These are phyloP conservation scores for Lottia scabra DNA, from an alignment of 2,888 invertebrate species.

Conservation along the genomic window DNA sequence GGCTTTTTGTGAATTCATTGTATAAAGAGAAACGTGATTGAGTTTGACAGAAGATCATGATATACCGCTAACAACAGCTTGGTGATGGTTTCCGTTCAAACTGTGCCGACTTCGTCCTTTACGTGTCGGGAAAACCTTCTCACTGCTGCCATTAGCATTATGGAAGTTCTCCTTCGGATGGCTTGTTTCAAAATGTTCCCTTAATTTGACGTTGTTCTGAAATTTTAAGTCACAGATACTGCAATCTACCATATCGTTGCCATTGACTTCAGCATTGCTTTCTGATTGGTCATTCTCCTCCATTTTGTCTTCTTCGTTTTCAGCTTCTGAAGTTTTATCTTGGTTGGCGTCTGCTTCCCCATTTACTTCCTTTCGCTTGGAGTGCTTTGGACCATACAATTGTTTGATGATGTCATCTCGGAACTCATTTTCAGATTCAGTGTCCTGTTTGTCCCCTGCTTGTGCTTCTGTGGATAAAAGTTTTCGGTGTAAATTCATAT, in stretches of 20 bases:
- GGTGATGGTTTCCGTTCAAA: slow-evolving; percentile 76
- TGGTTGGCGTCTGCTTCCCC: not conserved
- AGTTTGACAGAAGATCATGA: not conserved
- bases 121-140: slow-evolving; percentile 82
- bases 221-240: slow-evolving; percentile 79
- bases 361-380: not conserved
- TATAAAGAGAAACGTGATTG: not conserved
- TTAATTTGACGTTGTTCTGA: slow-evolving; percentile 76
- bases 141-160: slow-evolving; percentile 83
- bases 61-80: slow-evolving; percentile 16
- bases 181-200: slow-evolving; percentile 80
- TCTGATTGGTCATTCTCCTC: slow-evolving; percentile 26
- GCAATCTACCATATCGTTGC: slow-evolving; percentile 76
- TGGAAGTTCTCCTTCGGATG: slow-evolving; percentile 80
- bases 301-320: slow-evolving; percentile 57
- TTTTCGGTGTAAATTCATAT: slow-evolving; percentile 90
- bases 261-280: slow-evolving; percentile 23
- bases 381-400: slow-evolving; percentile 32
- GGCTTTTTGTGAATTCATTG: slow-evolving; percentile 2
- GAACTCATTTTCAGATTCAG: slow-evolving; percentile 20
- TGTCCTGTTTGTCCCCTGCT: slow-evolving; percentile 28
- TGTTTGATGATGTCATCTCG: slow-evolving; percentile 34
- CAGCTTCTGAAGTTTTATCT: slow-evolving; percentile 27
- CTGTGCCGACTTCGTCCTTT: slow-evolving; percentile 83
- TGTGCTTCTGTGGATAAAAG: slow-evolving; percentile 72